phyloP scores from a whole-genome alignment of 2,113 vertebrate species.

The Perca schrenkii region DNA sequence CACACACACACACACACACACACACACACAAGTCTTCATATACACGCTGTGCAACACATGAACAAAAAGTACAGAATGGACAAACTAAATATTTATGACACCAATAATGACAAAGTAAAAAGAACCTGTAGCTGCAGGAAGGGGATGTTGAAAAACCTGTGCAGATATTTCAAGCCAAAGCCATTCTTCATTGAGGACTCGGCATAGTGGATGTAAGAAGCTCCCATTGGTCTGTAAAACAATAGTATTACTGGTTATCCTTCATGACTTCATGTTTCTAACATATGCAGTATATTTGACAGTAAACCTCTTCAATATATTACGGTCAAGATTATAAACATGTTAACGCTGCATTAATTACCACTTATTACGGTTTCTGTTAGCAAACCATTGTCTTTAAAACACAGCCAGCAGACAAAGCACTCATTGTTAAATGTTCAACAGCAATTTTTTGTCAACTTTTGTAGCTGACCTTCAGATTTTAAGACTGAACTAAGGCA shows the following conservation, averaged over 20 bases:
- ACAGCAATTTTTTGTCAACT: no score
- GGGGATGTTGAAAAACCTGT: constrained; percentile 98
- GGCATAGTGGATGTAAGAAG: constrained; percentile 97
- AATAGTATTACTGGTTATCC: background rate
- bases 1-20: no score
- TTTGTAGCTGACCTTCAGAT: no score
- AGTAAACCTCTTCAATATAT: no score
- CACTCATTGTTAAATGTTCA: background rate
- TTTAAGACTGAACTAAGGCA: no score
- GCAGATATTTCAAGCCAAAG: constrained; percentile 96
- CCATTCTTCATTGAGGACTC: constrained; percentile 99
- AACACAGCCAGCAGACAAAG: background rate
- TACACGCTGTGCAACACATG: no score
- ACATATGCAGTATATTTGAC: background rate
- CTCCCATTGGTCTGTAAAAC: constrained; percentile 89
- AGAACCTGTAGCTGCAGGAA: constrained; percentile 97
- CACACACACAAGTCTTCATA: no score
- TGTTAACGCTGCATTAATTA: background rate
- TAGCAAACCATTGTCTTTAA: background rate
- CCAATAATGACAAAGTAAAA: background rate
- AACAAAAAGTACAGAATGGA: background rate
- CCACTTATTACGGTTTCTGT: background rate
- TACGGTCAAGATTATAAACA: background rate
- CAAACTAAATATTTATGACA: background rate
- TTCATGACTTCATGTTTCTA: background rate